Percentiles rank a stretch among this genome's conserved stretches.
Conservation (phyloP, 2,113 vertebrate genomes). For the Campylomormyrus tamandua region DNA sequence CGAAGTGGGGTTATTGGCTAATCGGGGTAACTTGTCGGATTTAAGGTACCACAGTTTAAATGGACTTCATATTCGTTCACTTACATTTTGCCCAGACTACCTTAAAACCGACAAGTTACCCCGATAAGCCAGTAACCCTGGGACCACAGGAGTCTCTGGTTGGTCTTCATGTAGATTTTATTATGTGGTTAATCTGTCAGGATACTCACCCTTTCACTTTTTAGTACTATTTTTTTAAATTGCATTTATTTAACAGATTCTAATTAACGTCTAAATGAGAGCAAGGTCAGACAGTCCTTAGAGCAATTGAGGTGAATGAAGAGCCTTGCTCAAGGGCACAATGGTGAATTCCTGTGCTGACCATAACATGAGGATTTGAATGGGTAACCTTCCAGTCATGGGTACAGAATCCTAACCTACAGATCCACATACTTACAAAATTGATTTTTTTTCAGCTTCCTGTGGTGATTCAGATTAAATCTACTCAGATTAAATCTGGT, state of each 20-base stretch:
- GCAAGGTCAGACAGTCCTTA: neutral
- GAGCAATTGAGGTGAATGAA: neutral
- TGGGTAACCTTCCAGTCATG: neutral
- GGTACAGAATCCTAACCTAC: neutral
- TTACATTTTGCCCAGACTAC: no score
- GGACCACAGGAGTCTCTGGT: neutral
- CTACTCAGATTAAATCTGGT: neutral
- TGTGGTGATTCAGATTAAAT: neutral
- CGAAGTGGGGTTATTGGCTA: no score
- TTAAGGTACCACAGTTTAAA: no score
- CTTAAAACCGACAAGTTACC: no score
- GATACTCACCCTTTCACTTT: constrained; percentile 7
- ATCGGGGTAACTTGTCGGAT: no score
- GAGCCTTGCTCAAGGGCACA: neutral
- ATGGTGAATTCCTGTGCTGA: neutral
- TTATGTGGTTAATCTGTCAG: neutral
- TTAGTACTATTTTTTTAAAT: neutral
- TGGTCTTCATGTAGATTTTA: neutral
- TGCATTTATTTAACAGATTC: neutral
- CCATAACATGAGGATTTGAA: neutral
- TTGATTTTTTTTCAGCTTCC: neutral
- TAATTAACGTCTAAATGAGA: neutral
- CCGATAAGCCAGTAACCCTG: no score
- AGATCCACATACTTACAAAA: neutral
- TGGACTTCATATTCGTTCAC: no score